phyloP scores from a whole-genome alignment of 23 tunicate genomes.

The Phallusia fumigata region DNA sequence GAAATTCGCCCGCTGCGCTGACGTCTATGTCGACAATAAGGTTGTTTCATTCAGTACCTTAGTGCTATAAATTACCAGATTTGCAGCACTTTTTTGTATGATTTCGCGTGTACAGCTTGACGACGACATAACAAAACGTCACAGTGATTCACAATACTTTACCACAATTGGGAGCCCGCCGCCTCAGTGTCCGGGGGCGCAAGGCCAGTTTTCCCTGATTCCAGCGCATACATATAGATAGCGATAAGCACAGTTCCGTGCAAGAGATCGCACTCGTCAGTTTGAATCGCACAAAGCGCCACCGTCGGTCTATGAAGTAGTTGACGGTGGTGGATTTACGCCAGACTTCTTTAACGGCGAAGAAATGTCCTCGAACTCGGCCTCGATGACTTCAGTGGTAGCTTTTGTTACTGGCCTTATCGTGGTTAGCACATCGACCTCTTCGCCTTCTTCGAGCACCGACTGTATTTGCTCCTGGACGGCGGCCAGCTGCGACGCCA shows the following conservation, averaged over 20 bases:
- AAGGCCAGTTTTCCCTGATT: neutral
- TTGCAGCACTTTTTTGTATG: too few species aligned
- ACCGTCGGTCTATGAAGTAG: neutral
- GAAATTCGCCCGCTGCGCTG: too few species aligned
- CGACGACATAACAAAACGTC: neutral
- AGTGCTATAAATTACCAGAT: too few species aligned
- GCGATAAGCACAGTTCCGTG: neutral
- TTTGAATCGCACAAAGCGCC: too few species aligned
- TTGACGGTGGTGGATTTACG: neutral
- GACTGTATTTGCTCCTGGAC: conserved; percentile 8
- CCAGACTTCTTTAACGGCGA: conserved; percentile 5
- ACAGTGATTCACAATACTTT: neutral
- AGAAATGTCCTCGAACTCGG: conserved; percentile 8
- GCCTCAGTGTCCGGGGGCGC: neutral
- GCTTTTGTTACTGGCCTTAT: neutral
- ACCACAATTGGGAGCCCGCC: neutral
- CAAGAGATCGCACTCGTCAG: neutral
- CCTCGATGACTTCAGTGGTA: neutral
- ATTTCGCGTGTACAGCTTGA: too few species aligned
- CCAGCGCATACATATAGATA: neutral
- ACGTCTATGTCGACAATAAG: too few species aligned
- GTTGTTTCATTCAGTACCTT: too few species aligned
- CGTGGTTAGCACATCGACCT: neutral
- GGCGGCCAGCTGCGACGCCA: neutral
- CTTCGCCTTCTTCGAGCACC: neutral